Percentiles rank a stretch among this genome's conserved stretches.
phyloP scores from a whole-genome alignment of 2,113 vertebrate species.

The Coryphaenoides rupestris region DNA sequence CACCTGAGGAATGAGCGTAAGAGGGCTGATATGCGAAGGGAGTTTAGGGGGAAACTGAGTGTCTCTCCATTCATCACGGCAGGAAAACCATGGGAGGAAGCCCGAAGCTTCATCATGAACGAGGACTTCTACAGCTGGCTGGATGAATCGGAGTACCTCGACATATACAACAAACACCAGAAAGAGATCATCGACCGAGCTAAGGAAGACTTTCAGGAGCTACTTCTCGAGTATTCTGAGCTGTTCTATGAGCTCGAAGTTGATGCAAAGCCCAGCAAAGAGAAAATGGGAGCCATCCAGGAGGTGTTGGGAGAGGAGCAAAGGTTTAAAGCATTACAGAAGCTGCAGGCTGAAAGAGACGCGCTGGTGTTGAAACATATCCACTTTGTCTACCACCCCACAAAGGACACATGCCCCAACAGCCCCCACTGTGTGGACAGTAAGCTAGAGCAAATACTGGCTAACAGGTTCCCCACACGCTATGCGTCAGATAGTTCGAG shows the following conservation, averaged over 20 bases:
- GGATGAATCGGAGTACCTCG: constrained; percentile 86
- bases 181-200: constrained; percentile 92
- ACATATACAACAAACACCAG: constrained; percentile 93
- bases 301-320: constrained; percentile 92
- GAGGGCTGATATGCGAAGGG: constrained; percentile 82
- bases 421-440: constrained; percentile 85
- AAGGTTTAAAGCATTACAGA: constrained; percentile 90
- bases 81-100: constrained; percentile 96
- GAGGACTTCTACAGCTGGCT: constrained; percentile 95
- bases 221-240: constrained; percentile 94
- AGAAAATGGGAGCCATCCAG: constrained; percentile 98
- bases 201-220: constrained; percentile 97
- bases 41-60: constrained; percentile 88
- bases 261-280: constrained; percentile 97
- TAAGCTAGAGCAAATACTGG: constrained; percentile 86
- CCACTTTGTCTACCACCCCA: constrained; percentile 97
- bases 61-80: constrained; percentile 89
- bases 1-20: constrained; percentile 85
- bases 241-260: constrained; percentile 96
- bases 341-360: constrained; percentile 93
- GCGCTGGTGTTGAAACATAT: constrained; percentile 97
- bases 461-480: constrained; percentile 76
- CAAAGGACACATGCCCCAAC: constrained; percentile 93
- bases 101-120: constrained; percentile 94
- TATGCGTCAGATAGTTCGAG: constrained; percentile 77